phyloP scores from a whole-genome alignment of 2,113 vertebrate genomes.

The Gavialis gangeticus region DNA sequence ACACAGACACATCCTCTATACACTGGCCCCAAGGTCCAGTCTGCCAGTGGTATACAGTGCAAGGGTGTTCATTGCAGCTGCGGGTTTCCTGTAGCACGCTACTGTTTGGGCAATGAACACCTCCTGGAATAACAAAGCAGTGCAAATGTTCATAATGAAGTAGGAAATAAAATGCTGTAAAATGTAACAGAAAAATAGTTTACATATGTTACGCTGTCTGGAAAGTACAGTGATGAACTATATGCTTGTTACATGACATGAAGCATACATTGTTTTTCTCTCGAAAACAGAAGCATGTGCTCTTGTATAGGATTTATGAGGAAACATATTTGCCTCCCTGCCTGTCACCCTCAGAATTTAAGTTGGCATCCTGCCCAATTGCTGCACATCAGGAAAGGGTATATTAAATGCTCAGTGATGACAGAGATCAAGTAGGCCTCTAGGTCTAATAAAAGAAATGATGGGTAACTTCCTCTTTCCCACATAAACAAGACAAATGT shows the following conservation, averaged over 20 bases:
- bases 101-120: constrained; percentile 89
- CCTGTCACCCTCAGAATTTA: neutral
- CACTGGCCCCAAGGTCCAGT: constrained; percentile 93
- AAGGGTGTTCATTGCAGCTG: constrained; percentile 95
- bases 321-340: neutral
- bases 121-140: constrained; percentile 81
- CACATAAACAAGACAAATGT: neutral
- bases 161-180: neutral
- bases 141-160: neutral
- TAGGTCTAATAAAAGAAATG: neutral
- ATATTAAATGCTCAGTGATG: neutral
- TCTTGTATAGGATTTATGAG: neutral
- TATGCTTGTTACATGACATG: neutral
- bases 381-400: neutral
- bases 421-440: neutral
- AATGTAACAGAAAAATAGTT: neutral
- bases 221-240: neutral
- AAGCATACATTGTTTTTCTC: neutral
- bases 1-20: constrained; percentile 89
- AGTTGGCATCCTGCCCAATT: neutral
- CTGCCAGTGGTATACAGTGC: constrained; percentile 98
- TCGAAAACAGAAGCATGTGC: neutral
- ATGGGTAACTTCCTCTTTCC: neutral
- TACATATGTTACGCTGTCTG: neutral
- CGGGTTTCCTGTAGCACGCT: constrained; percentile 91